Base-by-base conservation (phyloP, 2,113 vertebrate genomes). In the Pollachius pollachius region DNA sequence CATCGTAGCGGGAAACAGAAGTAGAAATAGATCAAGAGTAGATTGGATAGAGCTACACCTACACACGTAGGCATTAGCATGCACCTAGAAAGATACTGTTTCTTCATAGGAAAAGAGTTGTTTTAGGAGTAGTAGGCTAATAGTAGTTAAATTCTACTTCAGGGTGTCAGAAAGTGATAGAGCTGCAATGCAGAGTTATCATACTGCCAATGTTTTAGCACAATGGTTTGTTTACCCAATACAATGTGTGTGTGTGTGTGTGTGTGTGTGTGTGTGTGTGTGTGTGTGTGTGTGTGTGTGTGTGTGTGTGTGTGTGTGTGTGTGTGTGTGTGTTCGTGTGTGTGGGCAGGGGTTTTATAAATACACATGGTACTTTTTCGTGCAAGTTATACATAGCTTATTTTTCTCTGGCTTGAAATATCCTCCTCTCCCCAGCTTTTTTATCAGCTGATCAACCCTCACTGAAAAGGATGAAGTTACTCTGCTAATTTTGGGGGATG, bases 1-100 rank as follows among this genome's bases (percentile, higher is more conserved):
- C 21, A 15, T 5, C 62, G 12, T n/a, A 71, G 65, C 12, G 54
- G 70, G 67, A 65, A 61, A 69, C 18, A 34, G 56, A 57, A 41
- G 27, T 21, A 65, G 37, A 18, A 62, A 67, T 12, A 65, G 64
- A 52, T 30, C 30, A 15, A 16, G 41, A 52, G 30, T 6, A 60
- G 30, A 73, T 19, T 19, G 52, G 27, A 30, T 11, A 16, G 17
- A 37, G 65, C 2, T 52, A 67, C 48, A 66, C 18, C 37, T n/a
- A n/a, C 16, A 12, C 56, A 58, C 56, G 12, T 15, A 15, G 52
- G 17, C 52, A 58, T 16, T 58, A 58, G 56, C 56, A 58, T 17
- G 56, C 56, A 58, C 13, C 16, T 18, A 17, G 5, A 18, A 58
- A n/a, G 15, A 8, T 58, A 16, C 7, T 11, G 41, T 48, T 48